Conservation (phyloP, 2,888 invertebrate genomes). For the Tanypteryx hageni region DNA sequence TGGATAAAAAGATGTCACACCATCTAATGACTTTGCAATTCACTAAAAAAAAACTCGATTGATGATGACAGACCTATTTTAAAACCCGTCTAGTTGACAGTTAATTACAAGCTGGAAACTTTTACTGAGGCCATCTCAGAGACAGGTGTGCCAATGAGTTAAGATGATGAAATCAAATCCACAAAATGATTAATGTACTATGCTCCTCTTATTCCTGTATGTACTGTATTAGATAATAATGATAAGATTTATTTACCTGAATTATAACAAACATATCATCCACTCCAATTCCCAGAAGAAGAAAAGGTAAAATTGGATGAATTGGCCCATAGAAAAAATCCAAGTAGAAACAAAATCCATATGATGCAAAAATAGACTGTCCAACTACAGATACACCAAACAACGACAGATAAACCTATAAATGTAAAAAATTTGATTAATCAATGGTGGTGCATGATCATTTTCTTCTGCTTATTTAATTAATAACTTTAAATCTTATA, state of each 20-base stretch:
- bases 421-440: conserved; percentile 27
- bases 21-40: too few species aligned
- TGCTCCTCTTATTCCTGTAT: not conserved
- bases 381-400: conserved; percentile 74
- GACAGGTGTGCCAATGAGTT: too few species aligned
- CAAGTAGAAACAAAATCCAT: conserved; percentile 73
- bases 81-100: too few species aligned
- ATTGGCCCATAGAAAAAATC: conserved; percentile 74
- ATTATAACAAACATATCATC: conserved; percentile 75
- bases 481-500: not conserved
- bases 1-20: too few species aligned
- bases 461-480: not conserved
- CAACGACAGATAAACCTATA: conserved; percentile 70
- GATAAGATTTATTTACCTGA: conserved; percentile 70
- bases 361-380: conserved; percentile 73
- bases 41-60: too few species aligned
- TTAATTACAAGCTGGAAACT: too few species aligned
- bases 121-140: too few species aligned
- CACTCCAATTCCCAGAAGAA: conserved; percentile 75
- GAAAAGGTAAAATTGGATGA: conserved; percentile 74
- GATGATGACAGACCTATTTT: too few species aligned
- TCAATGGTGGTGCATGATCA: not conserved
- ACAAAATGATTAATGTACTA: too few species aligned
- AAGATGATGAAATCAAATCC: too few species aligned
- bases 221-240: not conserved